Evolutionary conservation across 2,797 vertebrate genomes (phyloP), one percentile per base, ranked within the genome.

Genomic region (Diceros bicornis): DNA sequence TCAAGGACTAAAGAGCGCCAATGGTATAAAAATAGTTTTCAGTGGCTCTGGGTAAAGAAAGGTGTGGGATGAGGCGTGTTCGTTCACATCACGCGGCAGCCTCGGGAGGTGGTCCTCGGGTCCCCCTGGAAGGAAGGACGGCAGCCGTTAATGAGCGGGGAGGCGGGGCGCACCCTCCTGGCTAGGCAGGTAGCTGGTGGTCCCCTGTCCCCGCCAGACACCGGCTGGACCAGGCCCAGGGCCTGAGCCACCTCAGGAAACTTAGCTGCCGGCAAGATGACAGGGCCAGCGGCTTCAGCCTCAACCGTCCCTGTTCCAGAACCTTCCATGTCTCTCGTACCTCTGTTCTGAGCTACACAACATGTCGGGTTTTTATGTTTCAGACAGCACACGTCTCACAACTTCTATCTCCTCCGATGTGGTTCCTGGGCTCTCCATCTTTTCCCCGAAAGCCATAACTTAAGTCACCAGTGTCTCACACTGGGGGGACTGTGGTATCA

Each of bases 51-150:
- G 98, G 98, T 71, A 96, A 79, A 93, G 59, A 89, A 78, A 97
- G 98, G 79, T 90, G 97, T 86, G 82, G 84, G 94, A 88, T 9
- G 68, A 72, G 37, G 93, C 41, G 20, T 23, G 96, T 75, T 57
- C 66, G 96, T 97, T 99, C 99, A 99, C 99, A 99, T 99, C 97
- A 99, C 98, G 75, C 98, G 96, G 97, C 99, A 99, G 98, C 99
- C 99, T 99, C 99, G 99, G 44, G 99, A 99, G 0, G 99, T 98
- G 92, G 99, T 98, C 98, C 99, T 99, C 10, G 99, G 99, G 96
- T 99, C 99, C 16, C 99, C 99, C 99, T 99, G 98, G 29, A 98
- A 98, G 69, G 96, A 92, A 34, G 84, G 23, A 44, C 2, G 3
- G 23, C 20, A 21, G 23, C 0, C 6, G 47, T 95, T 7, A 93